These are phyloP conservation scores for Papilio gigon DNA, from an alignment of 2,888 invertebrate species.

Conservation along the genomic window DNA sequence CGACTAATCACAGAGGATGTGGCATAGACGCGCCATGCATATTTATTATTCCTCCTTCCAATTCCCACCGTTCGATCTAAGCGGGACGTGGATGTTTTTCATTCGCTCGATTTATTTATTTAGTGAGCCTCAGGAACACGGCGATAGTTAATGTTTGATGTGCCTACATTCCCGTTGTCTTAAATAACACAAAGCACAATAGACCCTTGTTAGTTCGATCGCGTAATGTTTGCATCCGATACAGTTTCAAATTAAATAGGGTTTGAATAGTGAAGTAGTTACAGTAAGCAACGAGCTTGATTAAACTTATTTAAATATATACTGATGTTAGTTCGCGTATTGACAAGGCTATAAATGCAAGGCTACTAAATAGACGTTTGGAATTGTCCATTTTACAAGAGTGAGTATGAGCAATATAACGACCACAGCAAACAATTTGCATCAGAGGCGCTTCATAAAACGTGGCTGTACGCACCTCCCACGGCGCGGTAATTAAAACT, in stretches of 20 bases:
- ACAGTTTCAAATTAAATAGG: conserved; percentile 59
- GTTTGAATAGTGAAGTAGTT: conserved; percentile 45
- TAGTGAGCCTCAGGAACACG: conserved; percentile 69
- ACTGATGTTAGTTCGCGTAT: not conserved
- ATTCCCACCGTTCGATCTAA: conserved; percentile 73
- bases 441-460: conserved; percentile 50
- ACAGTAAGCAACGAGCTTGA: not conserved
- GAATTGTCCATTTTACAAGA: conserved; percentile 61
- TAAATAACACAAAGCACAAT: conserved; percentile 65
- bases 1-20: conserved; percentile 81
- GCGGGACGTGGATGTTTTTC: conserved; percentile 75
- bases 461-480: conserved; percentile 59
- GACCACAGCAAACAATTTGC: conserved; percentile 70
- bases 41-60: conserved; percentile 78
- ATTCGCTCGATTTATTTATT: conserved; percentile 78
- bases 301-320: conserved; percentile 28
- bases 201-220: conserved; percentile 60
- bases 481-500: conserved; percentile 70
- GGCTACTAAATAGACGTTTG: conserved; percentile 59
- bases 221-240: conserved; percentile 59
- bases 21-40: conserved; percentile 81
- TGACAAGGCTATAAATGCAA: conserved; percentile 50
- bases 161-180: conserved; percentile 71
- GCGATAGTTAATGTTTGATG: conserved; percentile 77
- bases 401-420: conserved; percentile 64